Base-by-base conservation (phyloP, 2,888 invertebrate genomes). In the Mimas tiliae region DNA sequence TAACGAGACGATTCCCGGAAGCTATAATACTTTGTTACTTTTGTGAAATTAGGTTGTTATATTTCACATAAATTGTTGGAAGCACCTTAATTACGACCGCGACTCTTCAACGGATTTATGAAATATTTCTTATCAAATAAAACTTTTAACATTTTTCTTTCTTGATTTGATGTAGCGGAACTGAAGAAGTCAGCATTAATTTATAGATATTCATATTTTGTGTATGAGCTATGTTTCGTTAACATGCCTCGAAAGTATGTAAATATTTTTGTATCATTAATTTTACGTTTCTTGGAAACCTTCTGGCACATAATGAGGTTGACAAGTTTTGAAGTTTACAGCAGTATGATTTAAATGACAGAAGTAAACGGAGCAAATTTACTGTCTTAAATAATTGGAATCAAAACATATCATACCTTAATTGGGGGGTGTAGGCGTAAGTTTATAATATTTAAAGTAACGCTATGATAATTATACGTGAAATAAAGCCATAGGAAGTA, bases 1-100 rank as follows among this genome's bases (percentile, higher is more conserved):
- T 89, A 89, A 90, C 86, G 80, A 90, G 86, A 81, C 75, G 82
- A 85, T 84, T 86, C 86, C 85, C 83, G 89, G 89, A 90, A 89
- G 86, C 83, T 83, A 85, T 88, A 85, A 86, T 82, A 84, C 84
- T 86, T 80, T 84, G 83, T 86, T 85, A 81, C 81, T 81, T 81
- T 84, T 80, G 78, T 83, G 68, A 84, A 86, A 87, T 88, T 83
- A 82, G 80, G 68, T 82, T 83, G 82, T 84, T 87, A 81, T 85
- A 81, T 82, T 78, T 79, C 73, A 78, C 70, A 81, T 84, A 83
- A 86, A 84, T 85, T 84, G 68, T 82, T 78, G 69, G 72, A 73
- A 69, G 68, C 70, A 66, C 68, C 75, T 77, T 84, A 82, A 86
- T 88, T 85, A 81, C 71, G 72, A 83, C 76, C 72, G 74, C 67